These are phyloP conservation scores for Acrossocheilus wenchowensis DNA, from an alignment of 2,797 vertebrate genomes.

Conservation along the genomic window DNA sequence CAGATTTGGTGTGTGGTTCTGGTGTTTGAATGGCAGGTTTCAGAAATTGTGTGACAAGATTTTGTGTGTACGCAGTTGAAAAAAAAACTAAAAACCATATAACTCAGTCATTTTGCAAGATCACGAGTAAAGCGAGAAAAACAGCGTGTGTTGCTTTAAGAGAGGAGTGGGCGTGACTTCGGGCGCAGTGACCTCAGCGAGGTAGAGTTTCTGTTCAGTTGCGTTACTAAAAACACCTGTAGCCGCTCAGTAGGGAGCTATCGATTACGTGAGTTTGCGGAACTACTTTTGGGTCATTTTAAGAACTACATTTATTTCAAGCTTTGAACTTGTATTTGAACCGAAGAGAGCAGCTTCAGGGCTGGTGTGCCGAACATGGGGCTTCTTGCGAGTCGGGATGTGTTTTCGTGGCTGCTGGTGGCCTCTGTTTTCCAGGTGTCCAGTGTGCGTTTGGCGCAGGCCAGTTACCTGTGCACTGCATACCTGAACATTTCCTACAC, in stretches of 20 bases:
- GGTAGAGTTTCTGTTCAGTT: slow-evolving; percentile 36
- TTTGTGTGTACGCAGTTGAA: no score
- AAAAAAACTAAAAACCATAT: no score
- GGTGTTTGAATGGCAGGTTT: no score
- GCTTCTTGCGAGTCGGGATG: slow-evolving; percentile 32
- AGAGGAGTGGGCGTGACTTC: neutral
- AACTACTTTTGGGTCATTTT: neutral
- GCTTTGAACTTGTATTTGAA: neutral
- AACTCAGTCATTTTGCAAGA: no score
- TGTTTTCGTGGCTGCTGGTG: slow-evolving; percentile 55
- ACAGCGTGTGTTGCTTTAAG: neutral
- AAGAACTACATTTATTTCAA: neutral
- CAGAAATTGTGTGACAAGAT: no score
- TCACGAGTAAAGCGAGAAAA: neutral
- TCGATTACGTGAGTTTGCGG: neutral
- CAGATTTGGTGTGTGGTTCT: no score
- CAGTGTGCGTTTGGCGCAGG: slow-evolving; percentile 58
- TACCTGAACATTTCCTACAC: slow-evolving; percentile 82
- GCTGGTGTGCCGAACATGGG: slow-evolving; percentile 46
- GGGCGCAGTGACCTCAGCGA: slow-evolving; percentile 25
- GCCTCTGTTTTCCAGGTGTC: slow-evolving; percentile 57
- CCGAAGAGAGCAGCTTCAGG: neutral
- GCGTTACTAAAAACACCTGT: slow-evolving; percentile 32
- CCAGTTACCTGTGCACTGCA: slow-evolving; percentile 77
- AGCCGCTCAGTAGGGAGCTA: neutral